Evolutionary conservation across 2,888 invertebrate species (phyloP), one percentile per base, ranked within the genome.

Genomic region (Mesorhabditis spiculigera): DNA sequence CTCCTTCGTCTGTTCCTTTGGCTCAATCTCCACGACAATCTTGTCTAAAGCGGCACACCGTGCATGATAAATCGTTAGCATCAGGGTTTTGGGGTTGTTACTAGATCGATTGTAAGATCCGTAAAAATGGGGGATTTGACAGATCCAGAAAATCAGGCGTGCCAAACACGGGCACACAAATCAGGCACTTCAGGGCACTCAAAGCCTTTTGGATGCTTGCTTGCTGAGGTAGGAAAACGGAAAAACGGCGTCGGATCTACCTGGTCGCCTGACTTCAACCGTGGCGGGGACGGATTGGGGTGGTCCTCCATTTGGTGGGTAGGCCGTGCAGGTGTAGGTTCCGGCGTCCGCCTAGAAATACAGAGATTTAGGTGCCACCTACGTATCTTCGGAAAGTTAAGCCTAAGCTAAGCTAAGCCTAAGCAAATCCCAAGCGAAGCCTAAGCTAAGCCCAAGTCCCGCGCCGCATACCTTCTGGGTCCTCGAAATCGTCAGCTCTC

Each of bases 1-100:
- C 4, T 90, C 88, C 4, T 91, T 89, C 0, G 89, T 91, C 82
- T 91, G 90, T 62, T 89, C 88, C 67, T 90, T 90, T 3, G 91
- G 91, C 41, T 85, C 84, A 68, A 50, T n/a, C 2, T 50, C n/a
- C 58, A 50, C 58, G 16, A 78, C 72, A 50, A 74, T 68, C 28
- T 28, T 28, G 28, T 28, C 28, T 28, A 28, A 28, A 28, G 28
- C 28, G 28, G 28, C 28, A 28, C 28, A 28, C 28, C 28, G 28
- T 28, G 28, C 28, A 28, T 28, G 28, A 28, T 28, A 28, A 28
- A 28, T 28, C 28, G 28, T 28, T 28, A 28, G 28, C 28, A 28
- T 28, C 28, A 61, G 71, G 63, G 44, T 43, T 42, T 10, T 42
- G 28, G 44, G 28, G 4, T 41, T 10, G 13, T 13, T 10, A 13